phyloP scores from a whole-genome alignment of 1,140 invertebrate species.

The Anastrepha obliqua region DNA sequence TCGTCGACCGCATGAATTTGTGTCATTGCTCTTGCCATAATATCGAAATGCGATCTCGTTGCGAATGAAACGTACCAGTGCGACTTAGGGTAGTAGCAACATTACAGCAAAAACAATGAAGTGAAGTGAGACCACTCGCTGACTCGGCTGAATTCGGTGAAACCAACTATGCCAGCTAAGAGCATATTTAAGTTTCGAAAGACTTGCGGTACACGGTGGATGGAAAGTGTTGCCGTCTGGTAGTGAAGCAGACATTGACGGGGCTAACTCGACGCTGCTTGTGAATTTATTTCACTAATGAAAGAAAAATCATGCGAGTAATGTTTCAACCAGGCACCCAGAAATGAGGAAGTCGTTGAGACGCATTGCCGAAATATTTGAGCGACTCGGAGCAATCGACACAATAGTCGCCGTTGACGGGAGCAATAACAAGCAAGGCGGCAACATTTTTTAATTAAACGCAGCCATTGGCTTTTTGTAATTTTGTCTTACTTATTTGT shows the following conservation, averaged over 20 bases:
- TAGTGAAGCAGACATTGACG: not conserved
- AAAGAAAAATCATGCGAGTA: constrained; percentile 56
- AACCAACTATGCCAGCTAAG: not conserved
- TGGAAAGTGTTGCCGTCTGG: no score
- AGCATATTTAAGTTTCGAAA: not conserved
- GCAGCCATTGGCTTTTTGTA: no score
- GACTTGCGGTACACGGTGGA: not conserved
- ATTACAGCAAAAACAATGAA: not conserved
- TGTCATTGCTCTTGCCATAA: not conserved
- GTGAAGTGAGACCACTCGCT: not conserved
- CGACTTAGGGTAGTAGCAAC: no score
- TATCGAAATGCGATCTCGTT: not conserved
- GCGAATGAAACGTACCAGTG: no score
- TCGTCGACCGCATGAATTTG: not conserved
- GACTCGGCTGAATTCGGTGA: not conserved
- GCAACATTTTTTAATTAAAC: no score
- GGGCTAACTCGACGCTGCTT: not conserved
- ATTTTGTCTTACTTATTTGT: not conserved
- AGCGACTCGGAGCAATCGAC: not conserved
- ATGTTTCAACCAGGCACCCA: constrained; percentile 53
- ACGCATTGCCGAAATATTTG: constrained; percentile 23
- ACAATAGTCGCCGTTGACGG: not conserved
- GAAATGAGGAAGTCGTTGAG: not conserved
- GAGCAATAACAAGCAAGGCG: not conserved
- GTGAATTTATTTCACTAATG: not conserved